These are phyloP conservation scores for Stichodactyla mertensii DNA, from an alignment of 64 coral and sea anemone species.

Conservation along the genomic window DNA sequence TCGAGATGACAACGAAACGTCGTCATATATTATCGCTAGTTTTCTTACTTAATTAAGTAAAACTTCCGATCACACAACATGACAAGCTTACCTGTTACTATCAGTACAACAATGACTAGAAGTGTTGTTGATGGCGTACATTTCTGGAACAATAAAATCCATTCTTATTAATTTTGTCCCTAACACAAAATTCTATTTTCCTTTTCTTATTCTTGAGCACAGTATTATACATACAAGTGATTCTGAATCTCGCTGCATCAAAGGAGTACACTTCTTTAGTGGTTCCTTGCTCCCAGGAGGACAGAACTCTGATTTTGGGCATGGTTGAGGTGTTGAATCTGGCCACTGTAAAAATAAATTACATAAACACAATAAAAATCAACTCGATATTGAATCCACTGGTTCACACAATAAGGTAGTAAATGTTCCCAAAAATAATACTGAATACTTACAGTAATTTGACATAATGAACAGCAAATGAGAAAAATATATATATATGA, in stretches of 20 bases:
- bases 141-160: neutral
- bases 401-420: too few species aligned
- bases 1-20: too few species aligned
- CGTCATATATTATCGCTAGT: too few species aligned
- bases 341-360: constrained; percentile 22
- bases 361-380: neutral
- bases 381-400: too few species aligned
- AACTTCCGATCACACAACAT: too few species aligned
- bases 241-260: neutral
- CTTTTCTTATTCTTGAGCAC: neutral
- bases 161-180: neutral
- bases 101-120: neutral
- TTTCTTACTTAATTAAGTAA: too few species aligned
- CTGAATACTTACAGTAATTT: too few species aligned
- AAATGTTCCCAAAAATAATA: too few species aligned
- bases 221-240: neutral
- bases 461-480: too few species aligned
- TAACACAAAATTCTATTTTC: neutral
- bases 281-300: constrained; percentile 12
- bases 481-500: too few species aligned
- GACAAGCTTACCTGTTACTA: neutral
- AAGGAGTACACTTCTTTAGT: neutral
- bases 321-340: neutral
- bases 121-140: constrained; percentile 5
- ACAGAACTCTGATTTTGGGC: constrained; percentile 23